Evolutionary conservation across 2,797 vertebrate genomes (phyloP), one percentile per base, ranked within the genome.

Genomic region (Gymnoscopelus braueri): DNA sequence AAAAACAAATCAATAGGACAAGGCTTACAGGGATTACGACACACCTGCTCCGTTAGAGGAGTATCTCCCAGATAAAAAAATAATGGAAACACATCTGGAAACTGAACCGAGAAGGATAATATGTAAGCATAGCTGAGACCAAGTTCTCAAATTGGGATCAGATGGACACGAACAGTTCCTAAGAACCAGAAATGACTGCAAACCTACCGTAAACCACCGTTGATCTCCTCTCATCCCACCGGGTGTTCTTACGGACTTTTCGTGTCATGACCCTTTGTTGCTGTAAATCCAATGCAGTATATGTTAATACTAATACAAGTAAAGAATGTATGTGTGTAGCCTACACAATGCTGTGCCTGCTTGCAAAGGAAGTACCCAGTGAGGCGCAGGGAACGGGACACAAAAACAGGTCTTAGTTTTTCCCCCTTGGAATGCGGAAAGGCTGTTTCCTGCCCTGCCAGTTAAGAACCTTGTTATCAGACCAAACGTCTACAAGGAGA

Each of bases 131-230:
- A 32, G 14, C n/a, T 2, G 13, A 35, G 3, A 32, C 29, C 7
- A 12, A 58, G 56, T 3, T 58, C 12, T 59, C n/a, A 6, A 14
- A 57, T 6, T 23, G 10, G 61, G 49, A 57, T 44, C 10, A 1
- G 63, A 57, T 44, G 8, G 39, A 44, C 39, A 8, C 9, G 39
- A 44, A 9, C 39, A 44, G 39, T 2, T 44, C 10, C 9, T 4
- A 63, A 54, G 54, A 70, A 14, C 1, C 19, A 47, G 26, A 61
- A 44, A n/a, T 14, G 44, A 55, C n/a, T 24, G 10, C 14, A 50
- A 69, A 87, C 94, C 4, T 90, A 95, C 94, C 95, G 52, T 95
- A 95, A 60, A 94, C 87, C 80, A 95, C 73, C 0, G 89, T 82
- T 0, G 89, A 93, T 52, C 82, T 80, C 63, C 78, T 88, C 78